These are phyloP conservation scores for Petrophora chlorosata DNA, from an alignment of 2,888 invertebrate genomes.

Conservation along the genomic window DNA sequence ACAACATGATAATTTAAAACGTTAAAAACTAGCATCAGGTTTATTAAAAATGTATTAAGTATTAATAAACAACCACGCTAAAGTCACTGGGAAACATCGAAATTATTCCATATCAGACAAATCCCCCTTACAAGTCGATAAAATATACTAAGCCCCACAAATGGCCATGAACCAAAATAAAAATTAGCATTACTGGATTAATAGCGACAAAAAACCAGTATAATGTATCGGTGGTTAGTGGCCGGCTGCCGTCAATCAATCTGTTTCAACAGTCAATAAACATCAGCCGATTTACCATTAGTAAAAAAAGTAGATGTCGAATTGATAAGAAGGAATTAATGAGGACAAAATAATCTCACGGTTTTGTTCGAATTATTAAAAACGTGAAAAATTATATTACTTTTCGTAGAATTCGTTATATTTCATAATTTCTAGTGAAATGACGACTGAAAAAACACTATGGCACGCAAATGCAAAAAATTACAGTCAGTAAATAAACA, in stretches of 20 bases:
- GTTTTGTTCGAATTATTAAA: not conserved
- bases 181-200: constrained; percentile 34
- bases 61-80: too few species aligned
- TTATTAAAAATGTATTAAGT: too few species aligned
- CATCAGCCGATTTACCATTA: constrained; percentile 19
- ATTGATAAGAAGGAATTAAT: not conserved
- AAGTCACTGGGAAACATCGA: too few species aligned
- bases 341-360: constrained; percentile 3
- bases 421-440: too few species aligned
- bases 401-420: too few species aligned
- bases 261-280: constrained; percentile 29
- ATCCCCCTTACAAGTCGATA: not conserved
- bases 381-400: not conserved
- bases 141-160: constrained; percentile 35
- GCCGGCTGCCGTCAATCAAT: constrained; percentile 29
- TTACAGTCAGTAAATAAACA: too few species aligned
- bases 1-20: too few species aligned
- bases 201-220: constrained; percentile 20
- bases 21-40: too few species aligned
- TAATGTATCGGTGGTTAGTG: constrained; percentile 8
- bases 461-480: too few species aligned
- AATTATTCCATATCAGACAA: not conserved
- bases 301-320: constrained; percentile 37
- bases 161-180: constrained; percentile 46
- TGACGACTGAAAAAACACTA: too few species aligned